These are phyloP conservation scores for Pemphigus obesinymphae DNA, from an alignment of 1,140 invertebrate species.

Conservation along the genomic window DNA sequence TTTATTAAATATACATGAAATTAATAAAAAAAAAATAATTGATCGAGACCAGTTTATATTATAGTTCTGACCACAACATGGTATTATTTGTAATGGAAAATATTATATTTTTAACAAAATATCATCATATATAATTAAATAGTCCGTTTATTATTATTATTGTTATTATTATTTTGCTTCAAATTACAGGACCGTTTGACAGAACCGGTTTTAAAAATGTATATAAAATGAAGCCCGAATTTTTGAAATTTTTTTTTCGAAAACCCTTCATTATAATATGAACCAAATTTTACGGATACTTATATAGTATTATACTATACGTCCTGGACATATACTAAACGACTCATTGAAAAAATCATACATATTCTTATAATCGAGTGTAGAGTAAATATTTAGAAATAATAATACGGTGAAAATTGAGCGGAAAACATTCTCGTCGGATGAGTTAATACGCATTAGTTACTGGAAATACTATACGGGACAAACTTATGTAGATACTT, in stretches of 20 bases:
- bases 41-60: neutral
- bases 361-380: too few relatives aligned
- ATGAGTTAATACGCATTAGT: neutral
- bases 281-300: neutral
- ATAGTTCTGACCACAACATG: neutral
- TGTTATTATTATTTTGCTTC: neutral
- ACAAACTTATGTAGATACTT: neutral
- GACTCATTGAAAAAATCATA: neutral
- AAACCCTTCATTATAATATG: neutral
- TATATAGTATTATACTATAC: too few relatives aligned
- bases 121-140: conserved; percentile 15
- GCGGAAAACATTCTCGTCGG: neutral
- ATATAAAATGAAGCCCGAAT: too few relatives aligned
- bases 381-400: too few relatives aligned
- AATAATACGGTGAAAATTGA: neutral
- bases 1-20: neutral
- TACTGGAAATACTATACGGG: too few relatives aligned
- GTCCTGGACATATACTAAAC: too few relatives aligned
- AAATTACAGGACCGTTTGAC: neutral
- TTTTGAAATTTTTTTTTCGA: neutral
- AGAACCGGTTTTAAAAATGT: neutral
- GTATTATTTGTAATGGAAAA: too few relatives aligned
- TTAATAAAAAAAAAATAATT: neutral
- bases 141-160: conserved; percentile 2
- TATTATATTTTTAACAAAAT: conserved; percentile 6